A percentile compares a stretch with the other conserved stretches of the same genome.
These are phyloP conservation scores for Phoxinus dragarum DNA, from an alignment of 2,797 vertebrate species.

Conservation along the genomic window DNA sequence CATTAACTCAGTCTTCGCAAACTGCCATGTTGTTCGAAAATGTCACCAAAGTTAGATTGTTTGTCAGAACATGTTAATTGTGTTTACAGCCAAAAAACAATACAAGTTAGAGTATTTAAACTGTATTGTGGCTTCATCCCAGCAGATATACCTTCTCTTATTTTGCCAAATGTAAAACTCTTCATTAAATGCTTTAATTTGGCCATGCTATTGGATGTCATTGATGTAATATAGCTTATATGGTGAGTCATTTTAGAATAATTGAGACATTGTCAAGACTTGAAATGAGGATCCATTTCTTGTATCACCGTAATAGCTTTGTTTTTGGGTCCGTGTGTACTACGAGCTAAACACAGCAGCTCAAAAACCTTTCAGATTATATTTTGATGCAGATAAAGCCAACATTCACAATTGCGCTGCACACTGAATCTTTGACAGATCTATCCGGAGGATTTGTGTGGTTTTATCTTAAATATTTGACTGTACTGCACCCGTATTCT, in stretches of 20 bases:
- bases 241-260: not conserved
- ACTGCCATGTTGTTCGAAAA: not conserved
- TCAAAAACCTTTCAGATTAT: slow-evolving; percentile 8
- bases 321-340: not conserved
- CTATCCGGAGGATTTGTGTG: not conserved
- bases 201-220: not conserved
- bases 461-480: slow-evolving; percentile 14
- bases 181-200: not conserved
- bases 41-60: not conserved
- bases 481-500: not conserved
- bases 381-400: not conserved
- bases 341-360: not conserved
- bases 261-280: not conserved
- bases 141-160: not conserved
- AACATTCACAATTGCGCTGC: not conserved
- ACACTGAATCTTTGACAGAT: slow-evolving; percentile 9
- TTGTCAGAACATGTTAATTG: slow-evolving; percentile 14
- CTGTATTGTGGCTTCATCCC: not conserved
- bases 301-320: not conserved
- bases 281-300: not conserved
- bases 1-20: not conserved
- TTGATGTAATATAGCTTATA: not conserved
- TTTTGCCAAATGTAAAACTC: not conserved
- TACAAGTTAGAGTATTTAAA: not conserved
- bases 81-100: not conserved